phyloP scores from a whole-genome alignment of 1,140 invertebrate genomes.

The Pomacea maculata region DNA sequence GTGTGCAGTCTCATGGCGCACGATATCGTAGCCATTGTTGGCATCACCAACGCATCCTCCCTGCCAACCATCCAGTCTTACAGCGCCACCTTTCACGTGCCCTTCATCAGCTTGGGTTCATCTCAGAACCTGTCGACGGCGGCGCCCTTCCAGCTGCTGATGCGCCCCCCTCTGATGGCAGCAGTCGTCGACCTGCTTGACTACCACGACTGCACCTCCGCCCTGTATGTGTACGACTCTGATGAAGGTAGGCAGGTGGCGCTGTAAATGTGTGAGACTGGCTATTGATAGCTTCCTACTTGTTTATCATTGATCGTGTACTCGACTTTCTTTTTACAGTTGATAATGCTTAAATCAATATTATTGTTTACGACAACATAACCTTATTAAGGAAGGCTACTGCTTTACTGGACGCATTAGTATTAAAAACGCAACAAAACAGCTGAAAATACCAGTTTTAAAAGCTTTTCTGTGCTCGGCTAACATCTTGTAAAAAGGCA shows the following conservation, averaged over 20 bases:
- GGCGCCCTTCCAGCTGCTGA: constrained; percentile 25
- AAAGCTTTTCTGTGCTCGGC: no score
- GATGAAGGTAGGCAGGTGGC: constrained; percentile 83
- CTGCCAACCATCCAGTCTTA: constrained; percentile 93
- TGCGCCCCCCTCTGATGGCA: constrained; percentile 91
- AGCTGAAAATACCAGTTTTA: no score
- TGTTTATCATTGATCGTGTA: no score
- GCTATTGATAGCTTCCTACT: no score
- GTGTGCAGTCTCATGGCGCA: constrained; percentile 90
- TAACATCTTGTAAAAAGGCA: no score
- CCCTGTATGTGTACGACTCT: constrained; percentile 93
- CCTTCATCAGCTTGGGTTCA: constrained; percentile 76
- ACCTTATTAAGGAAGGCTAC: no score
- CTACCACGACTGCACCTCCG: constrained; percentile 89
- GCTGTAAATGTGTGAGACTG: no score
- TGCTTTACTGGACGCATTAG: no score
- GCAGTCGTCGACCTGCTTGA: constrained; percentile 91
- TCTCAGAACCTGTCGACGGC: constrained; percentile 28
- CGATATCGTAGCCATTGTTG: constrained; percentile 88
- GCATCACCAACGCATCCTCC: constrained; percentile 87
- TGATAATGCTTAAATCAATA: no score
- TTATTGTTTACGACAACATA: no score
- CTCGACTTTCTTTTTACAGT: no score
- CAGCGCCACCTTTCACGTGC: constrained; percentile 94
- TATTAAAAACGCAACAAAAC: no score